These are phyloP conservation scores for Sciurus carolinensis DNA, from an alignment of 2,797 vertebrate genomes.

Conservation along the genomic window DNA sequence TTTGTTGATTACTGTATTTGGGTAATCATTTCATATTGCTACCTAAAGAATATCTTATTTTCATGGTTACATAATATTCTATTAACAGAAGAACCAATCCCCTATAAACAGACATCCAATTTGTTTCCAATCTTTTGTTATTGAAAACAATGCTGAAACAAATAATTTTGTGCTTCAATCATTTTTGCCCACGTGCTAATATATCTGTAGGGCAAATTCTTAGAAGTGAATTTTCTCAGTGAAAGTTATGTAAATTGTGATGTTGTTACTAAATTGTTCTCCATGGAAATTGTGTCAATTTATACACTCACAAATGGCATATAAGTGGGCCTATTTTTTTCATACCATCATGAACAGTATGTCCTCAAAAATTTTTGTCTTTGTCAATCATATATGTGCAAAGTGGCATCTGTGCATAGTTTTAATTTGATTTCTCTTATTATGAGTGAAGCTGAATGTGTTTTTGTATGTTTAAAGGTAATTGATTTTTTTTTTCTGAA, in stretches of 20 bases:
- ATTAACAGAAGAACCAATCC: not conserved
- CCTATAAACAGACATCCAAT: not conserved
- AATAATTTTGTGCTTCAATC: not conserved
- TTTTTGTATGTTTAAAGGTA: no score
- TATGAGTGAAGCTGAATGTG: not conserved
- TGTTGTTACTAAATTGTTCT: no score
- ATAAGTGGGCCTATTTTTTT: not conserved
- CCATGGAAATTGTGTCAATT: no score
- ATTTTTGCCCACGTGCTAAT: not conserved
- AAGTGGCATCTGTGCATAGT: not conserved
- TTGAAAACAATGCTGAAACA: not conserved
- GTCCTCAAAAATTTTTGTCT: not conserved
- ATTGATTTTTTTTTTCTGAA: no score
- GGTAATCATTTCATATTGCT: not conserved
- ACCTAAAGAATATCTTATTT: not conserved
- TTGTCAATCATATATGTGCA: not conserved
- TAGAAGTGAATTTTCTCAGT: not conserved
- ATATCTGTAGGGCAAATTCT: not conserved
- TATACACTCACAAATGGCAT: no score
- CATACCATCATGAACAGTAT: not conserved
- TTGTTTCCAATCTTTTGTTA: conserved; percentile 15
- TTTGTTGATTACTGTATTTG: not conserved
- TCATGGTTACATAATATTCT: not conserved
- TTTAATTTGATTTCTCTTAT: not conserved
- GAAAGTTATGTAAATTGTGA: not conserved